Evolutionary conservation across 2,888 invertebrate genomes (phyloP).

Genomic region (Drosophila vallismaia): DNA sequence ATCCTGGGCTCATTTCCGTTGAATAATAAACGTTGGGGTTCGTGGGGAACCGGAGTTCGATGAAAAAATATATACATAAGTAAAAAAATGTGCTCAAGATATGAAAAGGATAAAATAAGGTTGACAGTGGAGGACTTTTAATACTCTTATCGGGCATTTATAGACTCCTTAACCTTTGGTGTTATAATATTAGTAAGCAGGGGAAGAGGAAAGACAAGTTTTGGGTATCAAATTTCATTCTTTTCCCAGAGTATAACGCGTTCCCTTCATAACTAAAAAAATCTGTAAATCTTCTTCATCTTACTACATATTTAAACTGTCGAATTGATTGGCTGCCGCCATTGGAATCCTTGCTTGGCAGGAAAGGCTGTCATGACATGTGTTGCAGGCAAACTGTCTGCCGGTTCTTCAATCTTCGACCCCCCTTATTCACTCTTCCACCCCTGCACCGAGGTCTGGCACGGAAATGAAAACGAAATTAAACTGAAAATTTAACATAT

Average conservation of each 20-base stretch:
- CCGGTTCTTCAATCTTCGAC: slow-evolving; percentile 36
- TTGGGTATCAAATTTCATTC: too few species aligned
- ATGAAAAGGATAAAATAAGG: neutral
- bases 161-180: neutral
- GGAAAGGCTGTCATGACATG: slow-evolving; percentile 32
- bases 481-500: slow-evolving; percentile 61
- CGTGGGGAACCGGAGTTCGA: slow-evolving; percentile 28
- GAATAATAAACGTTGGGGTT: slow-evolving; percentile 57
- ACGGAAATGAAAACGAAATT: slow-evolving; percentile 76
- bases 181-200: too few species aligned
- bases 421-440: slow-evolving; percentile 1
- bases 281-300: slow-evolving; percentile 11
- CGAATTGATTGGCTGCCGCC: slow-evolving; percentile 66
- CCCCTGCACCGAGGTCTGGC: slow-evolving; percentile 17
- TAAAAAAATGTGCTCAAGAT: slow-evolving; percentile 45
- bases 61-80: slow-evolving; percentile 49
- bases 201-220: too few species aligned
- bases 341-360: slow-evolving; percentile 8
- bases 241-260: too few species aligned
- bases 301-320: slow-evolving; percentile 53
- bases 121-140: neutral
- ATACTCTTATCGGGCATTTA: neutral
- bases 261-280: neutral
- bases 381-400: slow-evolving; percentile 38
- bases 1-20: slow-evolving; percentile 64